Base-by-base conservation (phyloP, 2,888 invertebrate species). In the Drosophila pegasa region DNA sequence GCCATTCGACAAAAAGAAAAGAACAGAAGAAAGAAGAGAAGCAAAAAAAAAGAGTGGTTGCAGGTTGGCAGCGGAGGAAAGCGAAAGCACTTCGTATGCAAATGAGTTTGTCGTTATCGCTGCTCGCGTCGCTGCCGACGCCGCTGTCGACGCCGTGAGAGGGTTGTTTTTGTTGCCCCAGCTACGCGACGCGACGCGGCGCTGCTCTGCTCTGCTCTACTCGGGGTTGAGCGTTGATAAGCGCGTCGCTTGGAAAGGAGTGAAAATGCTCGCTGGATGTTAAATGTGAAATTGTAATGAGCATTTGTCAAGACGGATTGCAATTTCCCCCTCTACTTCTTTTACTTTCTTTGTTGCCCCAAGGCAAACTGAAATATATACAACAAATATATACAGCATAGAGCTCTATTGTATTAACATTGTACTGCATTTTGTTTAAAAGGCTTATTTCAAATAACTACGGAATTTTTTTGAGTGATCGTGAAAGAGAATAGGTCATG, bases 61-160 rank as follows among this genome's bases (percentile, higher is more conserved):
- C 59, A 33, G 56, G 12, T 43, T 27, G 20, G 25, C 33, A 35
- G 65, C 63, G 70, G 72, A 68, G 74, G 74, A 85, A 85, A 85
- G 87, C 87, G 82, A 86, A 86, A 85, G 82, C 85, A 82, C 85
- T 85, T 85, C 87, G 85, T 85, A 85, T 85, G 85, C 84, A 85
- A 85, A 85, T 85, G 87, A 85, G 82, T 83, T 83, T 83, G 77
- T 69, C 78, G 85, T 85, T 83, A 83, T 83, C 83, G 73, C 78
- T 75, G 64, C 59, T 47, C 16, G 22, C 58, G 50, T 48, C 66
- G 65, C 70, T 37, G 61, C 56, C 31, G 40, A 27, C 67, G 63
- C 60, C 57, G 65, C 63, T 66, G 70, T 48, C 62, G n/a, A 54
- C 68, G 27, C 27, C 38, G 27, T 20, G 81, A 82, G 82, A 82